phyloP scores from a whole-genome alignment of 2,797 vertebrate genomes.

The Gorsachius magnificus region DNA sequence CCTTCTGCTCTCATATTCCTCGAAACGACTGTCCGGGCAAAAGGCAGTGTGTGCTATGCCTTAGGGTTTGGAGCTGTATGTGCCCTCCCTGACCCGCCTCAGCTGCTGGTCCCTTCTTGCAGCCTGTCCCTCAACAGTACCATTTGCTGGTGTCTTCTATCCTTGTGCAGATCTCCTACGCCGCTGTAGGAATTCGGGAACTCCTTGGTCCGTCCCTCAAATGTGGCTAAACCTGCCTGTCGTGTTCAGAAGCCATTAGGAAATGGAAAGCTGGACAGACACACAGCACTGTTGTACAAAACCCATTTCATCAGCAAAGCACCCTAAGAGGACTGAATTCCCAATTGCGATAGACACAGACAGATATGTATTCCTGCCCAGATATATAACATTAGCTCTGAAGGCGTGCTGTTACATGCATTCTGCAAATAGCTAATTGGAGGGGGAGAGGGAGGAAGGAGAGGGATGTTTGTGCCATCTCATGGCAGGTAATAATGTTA shows the following conservation, averaged over 20 bases:
- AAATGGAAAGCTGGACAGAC: neutral
- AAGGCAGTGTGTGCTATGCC: neutral
- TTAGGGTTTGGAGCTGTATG: neutral
- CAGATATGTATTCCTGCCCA: neutral
- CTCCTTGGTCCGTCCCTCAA: neutral
- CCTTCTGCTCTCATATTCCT: neutral
- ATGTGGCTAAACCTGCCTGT: neutral
- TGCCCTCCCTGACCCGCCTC: fast-evolving
- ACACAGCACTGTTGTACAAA: neutral
- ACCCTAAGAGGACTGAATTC: neutral
- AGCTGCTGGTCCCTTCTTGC: neutral
- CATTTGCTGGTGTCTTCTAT: neutral
- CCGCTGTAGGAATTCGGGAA: neutral
- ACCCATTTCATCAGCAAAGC: neutral
- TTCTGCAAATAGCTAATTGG: neutral
- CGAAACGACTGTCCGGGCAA: neutral
- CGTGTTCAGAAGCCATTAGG: neutral
- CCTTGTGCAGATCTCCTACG: neutral
- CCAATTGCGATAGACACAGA: neutral
- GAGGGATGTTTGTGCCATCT: neutral
- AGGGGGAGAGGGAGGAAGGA: neutral
- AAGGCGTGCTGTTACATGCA: neutral
- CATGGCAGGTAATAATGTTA: neutral
- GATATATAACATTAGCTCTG: neutral
- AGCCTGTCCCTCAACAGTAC: neutral